A percentile compares a stretch with the other conserved stretches of the same genome.
phyloP scores from a whole-genome alignment of 1,140 invertebrate genomes.

The Phymorhynchus buccinoides region DNA sequence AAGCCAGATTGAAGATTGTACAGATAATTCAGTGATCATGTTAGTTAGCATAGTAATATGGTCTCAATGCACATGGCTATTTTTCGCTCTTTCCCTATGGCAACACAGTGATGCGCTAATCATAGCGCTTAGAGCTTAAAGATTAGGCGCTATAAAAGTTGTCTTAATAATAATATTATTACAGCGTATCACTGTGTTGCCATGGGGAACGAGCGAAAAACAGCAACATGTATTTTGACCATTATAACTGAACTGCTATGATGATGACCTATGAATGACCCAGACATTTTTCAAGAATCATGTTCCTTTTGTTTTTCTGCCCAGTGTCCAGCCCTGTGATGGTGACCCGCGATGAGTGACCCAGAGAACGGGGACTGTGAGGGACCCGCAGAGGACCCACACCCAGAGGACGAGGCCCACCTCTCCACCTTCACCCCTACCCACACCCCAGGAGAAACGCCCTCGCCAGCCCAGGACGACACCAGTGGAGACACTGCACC shows the following conservation, averaged over 20 bases:
- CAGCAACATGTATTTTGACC: not conserved
- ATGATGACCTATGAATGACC: not conserved
- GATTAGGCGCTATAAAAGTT: too few species aligned
- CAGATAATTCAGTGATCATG: too few species aligned
- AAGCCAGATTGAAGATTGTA: too few species aligned
- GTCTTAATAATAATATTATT: too few species aligned
- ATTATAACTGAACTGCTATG: not conserved
- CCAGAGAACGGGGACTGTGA: not conserved
- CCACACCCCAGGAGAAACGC: not conserved
- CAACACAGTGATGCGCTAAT: too few species aligned
- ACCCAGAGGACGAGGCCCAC: constrained; percentile 28
- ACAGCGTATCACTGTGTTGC: not conserved
- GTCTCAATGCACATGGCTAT: too few species aligned
- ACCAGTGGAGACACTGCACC: not conserved
- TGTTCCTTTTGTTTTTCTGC: not conserved
- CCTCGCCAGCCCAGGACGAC: not conserved
- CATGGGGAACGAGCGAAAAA: too few species aligned
- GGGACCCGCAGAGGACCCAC: constrained; percentile 25
- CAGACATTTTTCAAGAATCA: too few species aligned
- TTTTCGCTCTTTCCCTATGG: too few species aligned
- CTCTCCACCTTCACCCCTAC: not conserved
- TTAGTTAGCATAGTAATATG: too few species aligned
- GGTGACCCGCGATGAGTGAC: constrained; percentile 22
- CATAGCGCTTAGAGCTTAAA: too few species aligned
- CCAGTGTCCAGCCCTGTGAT: constrained; percentile 1